A percentile compares a stretch with the other conserved stretches of the same genome.
These are phyloP conservation scores for Athrips mouffetella DNA, from an alignment of 2,888 invertebrate genomes.

Conservation along the genomic window DNA sequence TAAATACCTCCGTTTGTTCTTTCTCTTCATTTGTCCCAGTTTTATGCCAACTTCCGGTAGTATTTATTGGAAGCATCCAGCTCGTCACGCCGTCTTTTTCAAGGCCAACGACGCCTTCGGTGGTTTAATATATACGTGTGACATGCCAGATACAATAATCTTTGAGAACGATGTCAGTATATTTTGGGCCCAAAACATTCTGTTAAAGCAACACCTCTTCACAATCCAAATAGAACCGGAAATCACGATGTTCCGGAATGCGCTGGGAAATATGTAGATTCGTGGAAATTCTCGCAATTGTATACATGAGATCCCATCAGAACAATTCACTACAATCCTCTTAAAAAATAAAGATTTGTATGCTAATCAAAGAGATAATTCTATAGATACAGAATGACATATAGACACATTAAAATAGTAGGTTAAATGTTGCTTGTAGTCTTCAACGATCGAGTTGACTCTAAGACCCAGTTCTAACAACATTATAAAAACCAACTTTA, in stretches of 20 bases:
- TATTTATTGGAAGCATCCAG: too few species aligned
- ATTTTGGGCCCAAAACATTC: constrained; percentile 20
- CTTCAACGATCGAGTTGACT: background rate
- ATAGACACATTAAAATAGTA: constrained; percentile 7
- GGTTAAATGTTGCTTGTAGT: background rate
- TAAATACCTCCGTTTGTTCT: too few species aligned
- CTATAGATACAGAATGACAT: background rate
- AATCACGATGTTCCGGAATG: constrained; percentile 43
- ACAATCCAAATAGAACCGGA: constrained; percentile 30
- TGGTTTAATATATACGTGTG: too few species aligned
- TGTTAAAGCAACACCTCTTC: constrained; percentile 16
- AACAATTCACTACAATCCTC: constrained; percentile 6
- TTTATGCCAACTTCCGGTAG: too few species aligned
- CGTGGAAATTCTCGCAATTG: constrained; percentile 47
- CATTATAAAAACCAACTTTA: constrained; percentile 1
- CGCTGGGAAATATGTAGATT: constrained; percentile 45
- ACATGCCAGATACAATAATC: too few species aligned
- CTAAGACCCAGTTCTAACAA: background rate
- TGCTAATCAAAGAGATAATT: constrained; percentile 6
- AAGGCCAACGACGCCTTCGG: too few species aligned
- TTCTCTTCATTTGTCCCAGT: too few species aligned
- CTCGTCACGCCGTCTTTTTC: too few species aligned
- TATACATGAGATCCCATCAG: constrained; percentile 23
- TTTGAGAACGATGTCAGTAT: constrained; percentile 34
- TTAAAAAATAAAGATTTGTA: constrained; percentile 1